These are phyloP conservation scores for Catharus minimus DNA, from an alignment of 2,113 vertebrate genomes.

Conservation along the genomic window DNA sequence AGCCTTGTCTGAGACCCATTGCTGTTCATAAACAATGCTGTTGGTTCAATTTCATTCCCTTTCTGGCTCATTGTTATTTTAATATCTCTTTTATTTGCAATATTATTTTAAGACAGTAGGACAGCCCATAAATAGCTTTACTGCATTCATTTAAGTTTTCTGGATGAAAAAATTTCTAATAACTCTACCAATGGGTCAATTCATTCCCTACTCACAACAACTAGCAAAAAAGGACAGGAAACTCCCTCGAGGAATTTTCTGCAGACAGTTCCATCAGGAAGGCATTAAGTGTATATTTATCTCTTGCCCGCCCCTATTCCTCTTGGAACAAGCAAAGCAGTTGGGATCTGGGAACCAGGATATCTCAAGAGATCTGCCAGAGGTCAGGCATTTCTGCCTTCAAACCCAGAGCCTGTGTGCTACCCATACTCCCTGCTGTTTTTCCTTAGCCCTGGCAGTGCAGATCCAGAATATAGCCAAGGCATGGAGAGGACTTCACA, in stretches of 20 bases:
- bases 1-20: background rate
- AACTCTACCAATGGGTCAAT: slow-evolving; percentile 3
- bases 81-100: slow-evolving; percentile 53
- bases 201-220: background rate
- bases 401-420: background rate
- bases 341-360: slow-evolving; percentile 36
- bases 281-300: slow-evolving; percentile 64
- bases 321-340: slow-evolving; percentile 13
- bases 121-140: background rate
- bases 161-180: slow-evolving; percentile 3
- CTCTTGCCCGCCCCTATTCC: slow-evolving; percentile 35
- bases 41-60: background rate
- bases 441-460: slow-evolving; percentile 25
- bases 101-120: slow-evolving; percentile 44
- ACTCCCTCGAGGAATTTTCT: slow-evolving; percentile 60
- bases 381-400: slow-evolving; percentile 50
- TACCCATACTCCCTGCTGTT: background rate
- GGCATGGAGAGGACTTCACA: background rate
- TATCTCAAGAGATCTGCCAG: slow-evolving; percentile 55
- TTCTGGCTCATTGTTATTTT: slow-evolving; percentile 48
- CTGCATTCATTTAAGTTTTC: background rate
- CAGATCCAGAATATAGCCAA: background rate
- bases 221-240: slow-evolving; percentile 34
- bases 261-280: slow-evolving; percentile 48
- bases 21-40: background rate